Base-by-base conservation (phyloP, 2,888 invertebrate genomes). In the Dinocampus coccinellae region DNA sequence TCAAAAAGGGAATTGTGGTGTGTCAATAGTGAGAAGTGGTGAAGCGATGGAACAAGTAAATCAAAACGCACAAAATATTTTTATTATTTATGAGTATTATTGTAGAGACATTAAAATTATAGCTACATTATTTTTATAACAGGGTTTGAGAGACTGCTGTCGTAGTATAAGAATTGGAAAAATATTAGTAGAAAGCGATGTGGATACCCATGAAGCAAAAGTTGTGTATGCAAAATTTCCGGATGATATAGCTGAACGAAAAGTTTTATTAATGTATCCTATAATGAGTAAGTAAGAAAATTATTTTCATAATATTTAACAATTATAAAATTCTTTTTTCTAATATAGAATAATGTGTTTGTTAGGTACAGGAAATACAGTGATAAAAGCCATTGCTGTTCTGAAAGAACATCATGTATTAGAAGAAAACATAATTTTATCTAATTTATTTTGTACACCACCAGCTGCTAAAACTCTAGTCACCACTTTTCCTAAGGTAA, bases 211-310 rank as follows among this genome's bases (percentile, higher is more conserved):
- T 81, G 97, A 97, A 86, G 98, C 99, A 0, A 93, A 93, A 84
- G 98, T 99, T 0, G 97, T 99, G 2, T 99, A 99, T 87, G 96
- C 99, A 4, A 94, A 99, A 86, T 97, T 99, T 85, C 98, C 99
- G 0, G 97, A 97, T 77, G 99, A 99, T 86, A 97, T 99, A 76
- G 91, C 94, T 0, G 91, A 93, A 66, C 90, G 99, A 79, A 92
- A 92, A 86, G 97, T 99, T 52, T 90, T 99, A 57, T 91, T 99
- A 2, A 97, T 99, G 96, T 99, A 99, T 88, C 99, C 99, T 10
- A 99, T 99, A 70, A 97, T 99, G 97, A 97, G 97, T 91, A 85
- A 88, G 90, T 88, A 79, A 76, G 13, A 53, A 13, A 61, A 58
- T 63, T 64, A 78, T 77, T 63, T 24, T 2, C 0, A 47, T 13